A percentile compares a stretch with the other conserved stretches of the same genome.
phyloP scores from a whole-genome alignment of 2,797 vertebrate genomes.

The Cossypha polioptera region DNA sequence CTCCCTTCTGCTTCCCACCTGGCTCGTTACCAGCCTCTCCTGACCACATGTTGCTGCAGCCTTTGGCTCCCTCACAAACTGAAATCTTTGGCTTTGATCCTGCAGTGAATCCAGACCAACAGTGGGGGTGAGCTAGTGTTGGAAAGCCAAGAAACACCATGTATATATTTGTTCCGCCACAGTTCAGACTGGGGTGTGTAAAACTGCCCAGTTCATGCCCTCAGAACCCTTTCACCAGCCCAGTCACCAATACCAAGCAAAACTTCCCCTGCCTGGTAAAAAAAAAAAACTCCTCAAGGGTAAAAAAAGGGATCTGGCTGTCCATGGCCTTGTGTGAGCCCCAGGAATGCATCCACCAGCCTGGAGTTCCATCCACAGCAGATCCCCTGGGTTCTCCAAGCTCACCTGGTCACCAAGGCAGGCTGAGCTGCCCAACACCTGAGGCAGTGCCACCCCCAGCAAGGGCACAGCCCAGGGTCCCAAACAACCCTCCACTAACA shows the following conservation, averaged over 20 bases:
- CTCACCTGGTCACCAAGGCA: background rate
- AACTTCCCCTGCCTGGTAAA: background rate
- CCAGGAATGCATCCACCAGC: background rate
- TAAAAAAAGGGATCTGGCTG: background rate
- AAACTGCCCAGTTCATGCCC: background rate
- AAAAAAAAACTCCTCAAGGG: rapidly evolving
- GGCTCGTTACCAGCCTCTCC: background rate
- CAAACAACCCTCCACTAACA: background rate
- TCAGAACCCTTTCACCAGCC: background rate
- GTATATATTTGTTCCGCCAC: rapidly evolving
- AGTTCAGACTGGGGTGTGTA: background rate
- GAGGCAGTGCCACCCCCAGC: background rate
- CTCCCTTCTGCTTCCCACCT: background rate
- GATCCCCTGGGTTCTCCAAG: rapidly evolving
- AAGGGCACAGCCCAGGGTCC: background rate
- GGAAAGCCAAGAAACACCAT: background rate
- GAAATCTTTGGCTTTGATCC: background rate
- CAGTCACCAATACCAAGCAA: background rate
- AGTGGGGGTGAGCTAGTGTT: background rate
- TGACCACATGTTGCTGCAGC: background rate
- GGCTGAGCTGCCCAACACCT: background rate
- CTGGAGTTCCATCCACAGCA: background rate
- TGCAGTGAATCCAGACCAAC: background rate
- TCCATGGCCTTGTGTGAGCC: background rate
- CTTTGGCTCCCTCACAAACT: background rate